Conservation (phyloP, 2,888 invertebrate genomes). For the Teleogryllus oceanicus region DNA sequence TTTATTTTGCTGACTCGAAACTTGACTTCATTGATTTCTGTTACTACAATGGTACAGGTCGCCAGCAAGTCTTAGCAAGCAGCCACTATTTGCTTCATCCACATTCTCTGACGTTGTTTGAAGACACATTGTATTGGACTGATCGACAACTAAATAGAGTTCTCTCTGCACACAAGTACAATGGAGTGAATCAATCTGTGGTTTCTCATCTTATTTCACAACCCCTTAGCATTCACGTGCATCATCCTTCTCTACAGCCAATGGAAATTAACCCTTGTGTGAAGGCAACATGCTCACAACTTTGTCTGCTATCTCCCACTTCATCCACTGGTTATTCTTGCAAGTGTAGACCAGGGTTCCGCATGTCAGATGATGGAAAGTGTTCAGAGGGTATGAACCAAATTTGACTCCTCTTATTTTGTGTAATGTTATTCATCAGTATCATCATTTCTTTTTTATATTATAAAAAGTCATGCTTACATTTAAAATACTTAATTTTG, state of each 20-base stretch:
- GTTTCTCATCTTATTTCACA: conserved; percentile 92
- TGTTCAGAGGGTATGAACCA: conserved; percentile 59
- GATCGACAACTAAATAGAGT: conserved; percentile 90
- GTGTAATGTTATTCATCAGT: too few species aligned
- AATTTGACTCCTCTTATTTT: background rate
- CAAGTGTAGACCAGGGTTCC: conserved; percentile 86
- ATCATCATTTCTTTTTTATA: background rate
- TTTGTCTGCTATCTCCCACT: conserved; percentile 85
- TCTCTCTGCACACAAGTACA: conserved; percentile 86
- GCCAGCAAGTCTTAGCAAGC: conserved; percentile 82
- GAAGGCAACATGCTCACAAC: conserved; percentile 73
- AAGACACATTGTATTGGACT: conserved; percentile 95
- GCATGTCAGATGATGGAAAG: conserved; percentile 59
- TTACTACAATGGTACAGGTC: conserved; percentile 88
- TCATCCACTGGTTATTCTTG: conserved; percentile 71
- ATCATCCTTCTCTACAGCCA: conserved; percentile 92
- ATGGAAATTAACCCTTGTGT: conserved; percentile 69
- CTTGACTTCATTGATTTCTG: conserved; percentile 97
- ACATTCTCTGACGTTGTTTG: conserved; percentile 90
- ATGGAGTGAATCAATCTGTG: conserved; percentile 86
- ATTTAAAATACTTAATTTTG: background rate
- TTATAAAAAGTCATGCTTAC: background rate
- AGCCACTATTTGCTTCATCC: conserved; percentile 93
- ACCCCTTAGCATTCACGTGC: conserved; percentile 91
- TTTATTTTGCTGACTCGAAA: conserved; percentile 97